Evolutionary conservation across 2,888 invertebrate species (phyloP).

Genomic region (Globia sparganii): DNA sequence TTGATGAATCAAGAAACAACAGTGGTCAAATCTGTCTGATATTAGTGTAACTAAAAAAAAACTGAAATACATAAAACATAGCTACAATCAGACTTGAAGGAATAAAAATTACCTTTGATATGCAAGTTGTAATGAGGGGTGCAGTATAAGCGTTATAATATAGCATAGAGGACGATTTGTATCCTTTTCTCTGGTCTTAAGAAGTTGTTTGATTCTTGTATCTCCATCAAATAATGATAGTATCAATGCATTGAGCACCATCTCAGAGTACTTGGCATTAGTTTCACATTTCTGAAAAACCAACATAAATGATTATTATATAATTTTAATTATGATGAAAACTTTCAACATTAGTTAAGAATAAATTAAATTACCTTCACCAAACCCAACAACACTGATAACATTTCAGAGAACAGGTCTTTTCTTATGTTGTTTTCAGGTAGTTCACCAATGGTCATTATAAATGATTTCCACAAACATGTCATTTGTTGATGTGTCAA

Average conservation of each 20-base stretch:
- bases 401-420: conserved; percentile 77
- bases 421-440: conserved; percentile 76
- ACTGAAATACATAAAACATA: background rate
- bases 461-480: conserved; percentile 83
- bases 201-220: conserved; percentile 64
- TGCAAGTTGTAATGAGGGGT: conserved; percentile 65
- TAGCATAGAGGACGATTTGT: conserved; percentile 67
- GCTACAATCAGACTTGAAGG: background rate
- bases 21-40: background rate
- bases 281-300: conserved; percentile 67
- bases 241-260: conserved; percentile 71
- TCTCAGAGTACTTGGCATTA: conserved; percentile 63
- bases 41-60: background rate
- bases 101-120: conserved; percentile 70
- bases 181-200: conserved; percentile 63
- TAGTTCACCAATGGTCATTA: conserved; percentile 76
- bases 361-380: conserved; percentile 73
- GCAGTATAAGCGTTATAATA: conserved; percentile 68
- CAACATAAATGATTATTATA: conserved; percentile 6
- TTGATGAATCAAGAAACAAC: background rate
- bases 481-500: conserved; percentile 69
- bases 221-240: conserved; percentile 72
- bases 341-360: background rate
- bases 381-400: conserved; percentile 70
- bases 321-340: background rate